phyloP scores from a whole-genome alignment of 2,113 vertebrate genomes.

The Xyliphius kryptos region DNA sequence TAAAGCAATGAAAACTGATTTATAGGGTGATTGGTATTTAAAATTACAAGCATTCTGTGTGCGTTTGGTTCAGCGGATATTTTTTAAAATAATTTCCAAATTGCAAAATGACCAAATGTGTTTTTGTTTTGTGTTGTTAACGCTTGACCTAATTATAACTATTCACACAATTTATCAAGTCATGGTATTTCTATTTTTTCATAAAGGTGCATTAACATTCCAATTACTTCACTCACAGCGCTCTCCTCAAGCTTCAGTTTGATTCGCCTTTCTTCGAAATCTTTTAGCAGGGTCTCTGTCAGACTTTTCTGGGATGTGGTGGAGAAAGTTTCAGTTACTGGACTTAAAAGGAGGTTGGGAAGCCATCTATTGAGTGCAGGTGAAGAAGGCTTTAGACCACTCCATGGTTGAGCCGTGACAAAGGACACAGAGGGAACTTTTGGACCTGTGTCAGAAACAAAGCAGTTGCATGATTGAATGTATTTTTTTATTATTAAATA shows the following conservation, averaged over 20 bases:
- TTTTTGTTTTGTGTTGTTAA: background rate
- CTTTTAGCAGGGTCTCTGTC: constrained; percentile 54
- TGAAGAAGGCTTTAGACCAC: constrained; percentile 13
- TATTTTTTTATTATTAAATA: background rate
- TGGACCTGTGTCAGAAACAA: constrained; percentile 20
- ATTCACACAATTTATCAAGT: background rate
- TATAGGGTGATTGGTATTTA: too few species aligned
- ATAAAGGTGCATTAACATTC: background rate
- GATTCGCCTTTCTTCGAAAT: constrained; percentile 51
- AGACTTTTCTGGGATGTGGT: constrained; percentile 43
- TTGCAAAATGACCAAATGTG: too few species aligned
- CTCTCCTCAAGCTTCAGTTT: constrained; percentile 55
- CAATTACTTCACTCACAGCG: constrained; percentile 47
- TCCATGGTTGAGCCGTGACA: constrained; percentile 54
- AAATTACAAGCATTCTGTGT: too few species aligned
- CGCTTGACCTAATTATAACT: too few species aligned
- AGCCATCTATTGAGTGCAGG: background rate
- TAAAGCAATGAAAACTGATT: too few species aligned
- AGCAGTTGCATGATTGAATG: constrained; percentile 12
- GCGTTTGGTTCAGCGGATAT: too few species aligned
- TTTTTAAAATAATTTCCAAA: too few species aligned
- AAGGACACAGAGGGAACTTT: constrained; percentile 44
- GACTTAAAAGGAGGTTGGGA: background rate
- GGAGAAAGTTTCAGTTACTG: background rate
- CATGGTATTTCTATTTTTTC: background rate